These are phyloP conservation scores for Dastarcus helophoroides DNA, from an alignment of 2,888 invertebrate genomes.

Conservation along the genomic window DNA sequence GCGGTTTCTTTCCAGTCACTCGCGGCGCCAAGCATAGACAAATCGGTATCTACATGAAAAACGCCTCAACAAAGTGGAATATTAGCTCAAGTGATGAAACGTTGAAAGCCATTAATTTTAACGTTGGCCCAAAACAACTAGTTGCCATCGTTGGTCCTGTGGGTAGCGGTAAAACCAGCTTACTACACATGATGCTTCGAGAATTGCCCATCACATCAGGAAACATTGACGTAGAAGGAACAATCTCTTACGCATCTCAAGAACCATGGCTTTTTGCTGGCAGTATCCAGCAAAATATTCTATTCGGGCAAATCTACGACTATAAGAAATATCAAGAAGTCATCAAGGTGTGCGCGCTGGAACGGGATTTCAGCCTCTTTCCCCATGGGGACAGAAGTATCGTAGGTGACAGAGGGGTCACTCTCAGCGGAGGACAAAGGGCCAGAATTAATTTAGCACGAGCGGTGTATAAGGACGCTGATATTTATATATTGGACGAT, in stretches of 20 bases:
- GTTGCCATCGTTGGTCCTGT: constrained; percentile 49
- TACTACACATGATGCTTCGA: constrained; percentile 47
- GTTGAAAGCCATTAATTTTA: constrained; percentile 50
- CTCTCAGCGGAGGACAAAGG: constrained; percentile 68
- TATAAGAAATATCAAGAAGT: constrained; percentile 52
- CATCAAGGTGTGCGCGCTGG: constrained; percentile 57
- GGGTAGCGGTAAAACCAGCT: constrained; percentile 48
- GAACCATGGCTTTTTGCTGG: constrained; percentile 75
- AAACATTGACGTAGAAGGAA: constrained; percentile 52
- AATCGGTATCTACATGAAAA: constrained; percentile 32
- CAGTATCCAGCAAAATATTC: constrained; percentile 81
- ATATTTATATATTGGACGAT: constrained; percentile 79
- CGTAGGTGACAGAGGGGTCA: constrained; percentile 63
- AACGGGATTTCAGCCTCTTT: constrained; percentile 58
- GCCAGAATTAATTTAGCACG: constrained; percentile 79
- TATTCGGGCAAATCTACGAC: constrained; percentile 71
- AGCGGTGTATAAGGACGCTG: constrained; percentile 70
- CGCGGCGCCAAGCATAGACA: background rate
- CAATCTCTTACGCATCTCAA: constrained; percentile 66
- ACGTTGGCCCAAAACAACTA: constrained; percentile 47
- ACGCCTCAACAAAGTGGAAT: constrained; percentile 57
- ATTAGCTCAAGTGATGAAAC: constrained; percentile 24
- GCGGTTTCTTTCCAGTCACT: background rate
- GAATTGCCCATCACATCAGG: constrained; percentile 60
- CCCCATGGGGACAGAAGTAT: constrained; percentile 69